A percentile compares a stretch with the other conserved stretches of the same genome.
These are phyloP conservation scores for Pao palembangensis DNA, from an alignment of 2,113 vertebrate species.

Conservation along the genomic window DNA sequence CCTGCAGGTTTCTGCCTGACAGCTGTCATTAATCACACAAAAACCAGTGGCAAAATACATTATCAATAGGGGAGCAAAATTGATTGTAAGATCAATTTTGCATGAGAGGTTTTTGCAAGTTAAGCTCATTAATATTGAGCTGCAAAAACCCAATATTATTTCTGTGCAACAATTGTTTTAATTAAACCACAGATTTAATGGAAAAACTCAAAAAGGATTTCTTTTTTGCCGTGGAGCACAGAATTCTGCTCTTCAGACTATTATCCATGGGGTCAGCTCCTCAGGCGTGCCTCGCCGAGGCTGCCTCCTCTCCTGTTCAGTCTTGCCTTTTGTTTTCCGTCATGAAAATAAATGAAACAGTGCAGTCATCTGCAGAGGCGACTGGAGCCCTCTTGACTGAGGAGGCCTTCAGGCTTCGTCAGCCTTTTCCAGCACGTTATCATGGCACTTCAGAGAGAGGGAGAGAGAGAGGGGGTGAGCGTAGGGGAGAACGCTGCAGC, in stretches of 20 bases:
- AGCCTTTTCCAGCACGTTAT: slow-evolving; percentile 60
- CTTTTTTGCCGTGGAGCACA: slow-evolving; percentile 10
- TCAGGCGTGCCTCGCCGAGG: slow-evolving; percentile 47
- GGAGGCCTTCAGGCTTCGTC: slow-evolving; percentile 68
- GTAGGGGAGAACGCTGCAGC: slow-evolving; percentile 44
- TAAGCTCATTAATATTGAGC: neutral
- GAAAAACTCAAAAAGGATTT: slow-evolving; percentile 22
- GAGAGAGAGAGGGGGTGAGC: slow-evolving; percentile 19
- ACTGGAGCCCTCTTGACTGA: slow-evolving; percentile 65
- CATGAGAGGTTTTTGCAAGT: slow-evolving; percentile 8
- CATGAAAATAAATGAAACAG: slow-evolving; percentile 70
- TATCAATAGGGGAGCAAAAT: neutral
- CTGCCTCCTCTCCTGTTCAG: slow-evolving; percentile 59
- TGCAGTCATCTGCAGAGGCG: slow-evolving; percentile 67
- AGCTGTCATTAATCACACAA: neutral
- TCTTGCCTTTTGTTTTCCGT: slow-evolving; percentile 65
- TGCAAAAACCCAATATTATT: slow-evolving; percentile 1
- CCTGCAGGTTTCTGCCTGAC: neutral
- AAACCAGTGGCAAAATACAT: neutral
- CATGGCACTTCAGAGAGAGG: slow-evolving; percentile 67
- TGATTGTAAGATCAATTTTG: neutral
- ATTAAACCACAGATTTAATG: slow-evolving; percentile 40
- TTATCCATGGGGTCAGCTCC: slow-evolving; percentile 55
- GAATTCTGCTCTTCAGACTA: slow-evolving; percentile 28
- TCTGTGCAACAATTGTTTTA: slow-evolving; percentile 13